phyloP scores from a whole-genome alignment of 2,888 invertebrate genomes.

The Phlogophora meticulosa region DNA sequence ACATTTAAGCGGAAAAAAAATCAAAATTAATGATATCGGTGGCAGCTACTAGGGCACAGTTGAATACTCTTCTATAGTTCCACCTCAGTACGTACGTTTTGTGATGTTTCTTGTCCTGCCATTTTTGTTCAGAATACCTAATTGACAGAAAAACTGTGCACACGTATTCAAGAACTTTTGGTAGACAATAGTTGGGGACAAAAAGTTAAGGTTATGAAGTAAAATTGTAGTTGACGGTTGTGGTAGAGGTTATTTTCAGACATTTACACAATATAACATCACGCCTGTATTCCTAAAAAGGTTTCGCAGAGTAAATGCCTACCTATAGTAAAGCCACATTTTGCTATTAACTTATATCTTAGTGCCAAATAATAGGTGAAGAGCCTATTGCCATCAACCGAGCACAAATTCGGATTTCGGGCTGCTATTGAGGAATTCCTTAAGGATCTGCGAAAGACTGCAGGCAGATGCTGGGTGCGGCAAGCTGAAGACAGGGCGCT shows the following conservation, averaged over 20 bases:
- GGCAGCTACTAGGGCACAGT: conserved; percentile 87
- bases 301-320: too few species aligned
- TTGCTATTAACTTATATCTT: too few species aligned
- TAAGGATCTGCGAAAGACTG: too few species aligned
- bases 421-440: too few species aligned
- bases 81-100: conserved; percentile 69
- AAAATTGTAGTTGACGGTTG: not conserved
- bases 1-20: conserved; percentile 89
- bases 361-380: too few species aligned
- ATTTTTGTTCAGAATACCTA: conserved; percentile 56
- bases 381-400: too few species aligned
- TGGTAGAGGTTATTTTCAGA: not conserved
- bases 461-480: too few species aligned
- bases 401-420: too few species aligned
- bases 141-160: conserved; percentile 45
- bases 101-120: conserved; percentile 68
- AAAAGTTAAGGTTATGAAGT: conserved; percentile 25
- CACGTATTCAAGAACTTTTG: conserved; percentile 25
- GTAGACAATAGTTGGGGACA: conserved; percentile 25
- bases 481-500: too few species aligned
- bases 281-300: too few species aligned
- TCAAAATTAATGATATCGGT: conserved; percentile 90
- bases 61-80: conserved; percentile 80
- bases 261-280: too few species aligned
- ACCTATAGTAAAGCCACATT: too few species aligned